Evolutionary conservation across 1,140 invertebrate genomes (phyloP).

Genomic region (Conus ventricosus): DNA sequence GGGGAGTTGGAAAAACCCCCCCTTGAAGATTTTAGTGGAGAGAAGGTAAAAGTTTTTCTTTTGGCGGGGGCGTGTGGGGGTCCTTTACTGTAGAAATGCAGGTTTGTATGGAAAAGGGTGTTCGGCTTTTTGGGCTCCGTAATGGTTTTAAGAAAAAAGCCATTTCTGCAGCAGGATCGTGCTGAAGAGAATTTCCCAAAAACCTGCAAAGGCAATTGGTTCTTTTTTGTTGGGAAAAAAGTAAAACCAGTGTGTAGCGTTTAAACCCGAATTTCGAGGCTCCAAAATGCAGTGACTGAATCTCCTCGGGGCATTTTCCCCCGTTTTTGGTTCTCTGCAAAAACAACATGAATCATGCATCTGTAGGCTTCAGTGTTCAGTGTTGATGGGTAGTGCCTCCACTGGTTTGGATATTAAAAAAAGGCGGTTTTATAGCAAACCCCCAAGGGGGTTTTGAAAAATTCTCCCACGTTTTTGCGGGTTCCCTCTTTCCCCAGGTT

Average conservation of each 20-base stretch:
- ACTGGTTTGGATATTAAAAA: conserved; percentile 44
- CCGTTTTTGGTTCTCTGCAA: conserved; percentile 51
- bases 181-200: conserved; percentile 48
- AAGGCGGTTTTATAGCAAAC: conserved; percentile 34
- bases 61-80: conserved; percentile 59
- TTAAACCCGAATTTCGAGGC: conserved; percentile 42
- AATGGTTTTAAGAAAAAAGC: conserved; percentile 51
- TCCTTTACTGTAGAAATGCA: conserved; percentile 57
- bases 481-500: background rate
- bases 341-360: conserved; percentile 51
- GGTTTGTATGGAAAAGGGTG: conserved; percentile 38
- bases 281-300: conserved; percentile 54
- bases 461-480: background rate
- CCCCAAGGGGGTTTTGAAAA: conserved; percentile 34
- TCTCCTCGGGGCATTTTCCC: too few species aligned
- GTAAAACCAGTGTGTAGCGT: conserved; percentile 46
- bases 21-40: conserved; percentile 39
- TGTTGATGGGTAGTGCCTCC: conserved; percentile 33
- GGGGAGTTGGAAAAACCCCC: conserved; percentile 47
- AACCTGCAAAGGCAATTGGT: conserved; percentile 45
- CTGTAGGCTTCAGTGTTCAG: conserved; percentile 33
- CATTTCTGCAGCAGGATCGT: conserved; percentile 55
- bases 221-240: conserved; percentile 14
- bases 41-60: too few species aligned
- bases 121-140: conserved; percentile 31